These are phyloP conservation scores for Sinonovacula constricta DNA, from an alignment of 1,140 invertebrate genomes.

Conservation along the genomic window DNA sequence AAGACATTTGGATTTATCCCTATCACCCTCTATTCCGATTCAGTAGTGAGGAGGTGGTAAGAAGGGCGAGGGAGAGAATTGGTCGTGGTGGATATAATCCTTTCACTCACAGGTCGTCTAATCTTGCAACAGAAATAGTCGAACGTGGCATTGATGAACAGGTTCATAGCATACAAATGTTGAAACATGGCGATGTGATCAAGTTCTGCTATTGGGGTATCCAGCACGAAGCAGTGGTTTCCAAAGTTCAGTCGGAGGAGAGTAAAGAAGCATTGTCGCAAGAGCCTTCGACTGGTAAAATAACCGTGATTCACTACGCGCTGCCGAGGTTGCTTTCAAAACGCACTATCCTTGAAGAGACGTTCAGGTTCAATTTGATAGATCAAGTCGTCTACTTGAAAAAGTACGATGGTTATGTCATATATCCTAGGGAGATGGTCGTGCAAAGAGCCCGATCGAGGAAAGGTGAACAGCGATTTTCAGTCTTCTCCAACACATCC, in stretches of 20 bases:
- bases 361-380: too few relatives aligned
- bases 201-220: background rate
- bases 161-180: background rate
- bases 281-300: too few relatives aligned
- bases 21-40: conserved; percentile 32
- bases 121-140: conserved; percentile 24
- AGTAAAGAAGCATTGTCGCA: too few relatives aligned
- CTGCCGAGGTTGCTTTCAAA: too few relatives aligned
- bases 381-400: too few relatives aligned
- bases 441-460: conserved; percentile 13
- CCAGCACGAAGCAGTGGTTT: background rate
- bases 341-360: too few relatives aligned
- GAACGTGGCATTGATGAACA: background rate
- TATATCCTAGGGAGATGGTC: too few relatives aligned
- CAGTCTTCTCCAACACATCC: conserved; percentile 10
- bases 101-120: background rate
- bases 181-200: background rate
- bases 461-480: conserved; percentile 25
- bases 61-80: background rate
- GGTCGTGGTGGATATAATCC: conserved; percentile 17
- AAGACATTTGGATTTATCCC: conserved; percentile 30
- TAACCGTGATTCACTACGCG: too few relatives aligned
- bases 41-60: conserved; percentile 10
- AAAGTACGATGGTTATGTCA: too few relatives aligned
- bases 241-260: background rate